These are phyloP conservation scores for Heliothis virescens DNA, from an alignment of 1,140 invertebrate genomes.

Conservation along the genomic window DNA sequence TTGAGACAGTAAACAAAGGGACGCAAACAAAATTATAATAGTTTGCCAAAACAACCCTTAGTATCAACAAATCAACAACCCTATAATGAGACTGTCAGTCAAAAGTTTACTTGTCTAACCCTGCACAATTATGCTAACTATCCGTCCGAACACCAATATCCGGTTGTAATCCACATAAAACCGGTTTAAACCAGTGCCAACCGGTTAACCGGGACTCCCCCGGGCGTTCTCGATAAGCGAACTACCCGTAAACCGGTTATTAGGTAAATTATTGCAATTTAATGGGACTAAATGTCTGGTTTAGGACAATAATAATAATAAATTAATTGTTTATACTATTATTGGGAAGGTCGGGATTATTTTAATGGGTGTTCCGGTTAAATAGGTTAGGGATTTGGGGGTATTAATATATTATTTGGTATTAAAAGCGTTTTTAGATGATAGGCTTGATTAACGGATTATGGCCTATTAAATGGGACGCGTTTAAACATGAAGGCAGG, in stretches of 20 bases:
- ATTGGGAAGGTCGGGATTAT: slow-evolving; percentile 8
- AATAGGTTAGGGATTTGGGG: slow-evolving; percentile 1
- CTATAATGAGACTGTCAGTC: slow-evolving; percentile 15
- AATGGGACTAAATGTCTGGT: slow-evolving; percentile 24
- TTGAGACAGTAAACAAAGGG: no score
- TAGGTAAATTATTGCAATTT: slow-evolving; percentile 33
- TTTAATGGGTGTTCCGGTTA: not conserved
- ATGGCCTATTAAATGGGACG: not conserved
- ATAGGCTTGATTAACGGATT: not conserved
- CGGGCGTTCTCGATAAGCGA: slow-evolving; percentile 39
- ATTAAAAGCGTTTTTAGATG: not conserved
- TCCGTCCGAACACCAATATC: slow-evolving; percentile 48
- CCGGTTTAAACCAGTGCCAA: slow-evolving; percentile 64
- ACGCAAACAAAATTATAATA: no score
- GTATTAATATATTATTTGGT: slow-evolving; percentile 18
- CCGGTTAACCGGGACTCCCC: slow-evolving; percentile 49
- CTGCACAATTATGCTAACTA: slow-evolving; percentile 49
- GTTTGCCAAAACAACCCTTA: no score
- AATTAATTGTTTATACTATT: slow-evolving; percentile 35
- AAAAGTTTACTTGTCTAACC: slow-evolving; percentile 24
- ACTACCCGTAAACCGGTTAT: slow-evolving; percentile 17
- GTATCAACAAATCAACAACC: slow-evolving; percentile 2
- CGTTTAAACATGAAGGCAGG: no score
- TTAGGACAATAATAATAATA: slow-evolving; percentile 40
- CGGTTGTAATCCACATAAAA: slow-evolving; percentile 63